A percentile compares a stretch with the other conserved stretches of the same genome.
Evolutionary conservation across 2,797 vertebrate species (phyloP).

Genomic region (Onychomys leucogaster): DNA sequence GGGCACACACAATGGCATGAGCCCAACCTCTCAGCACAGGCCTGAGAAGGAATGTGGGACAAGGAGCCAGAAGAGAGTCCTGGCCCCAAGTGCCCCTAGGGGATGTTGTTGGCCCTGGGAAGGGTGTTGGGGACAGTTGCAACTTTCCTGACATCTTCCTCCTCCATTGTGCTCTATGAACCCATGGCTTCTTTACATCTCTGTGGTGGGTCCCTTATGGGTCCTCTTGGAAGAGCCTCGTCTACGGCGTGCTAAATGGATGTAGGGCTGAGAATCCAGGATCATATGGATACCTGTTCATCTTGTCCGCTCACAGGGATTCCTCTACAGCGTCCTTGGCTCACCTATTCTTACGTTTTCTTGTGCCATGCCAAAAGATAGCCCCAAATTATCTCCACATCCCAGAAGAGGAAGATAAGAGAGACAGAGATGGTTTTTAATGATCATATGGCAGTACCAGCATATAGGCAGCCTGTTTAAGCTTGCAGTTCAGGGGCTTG

Average conservation of each 20-base stretch:
- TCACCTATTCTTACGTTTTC: neutral
- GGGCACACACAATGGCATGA: slow-evolving; percentile 69
- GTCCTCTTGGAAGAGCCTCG: neutral
- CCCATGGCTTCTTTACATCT: neutral
- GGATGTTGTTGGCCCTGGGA: neutral
- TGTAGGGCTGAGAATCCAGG: neutral
- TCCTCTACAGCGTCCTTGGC: neutral
- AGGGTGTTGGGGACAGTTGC: neutral
- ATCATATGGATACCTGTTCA: neutral
- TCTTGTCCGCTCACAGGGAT: neutral
- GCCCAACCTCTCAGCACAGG: slow-evolving; percentile 64
- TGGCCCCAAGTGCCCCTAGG: neutral
- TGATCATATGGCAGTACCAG: too few species aligned
- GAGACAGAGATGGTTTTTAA: neutral
- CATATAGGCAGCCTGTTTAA: neutral
- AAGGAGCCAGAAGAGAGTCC: neutral
- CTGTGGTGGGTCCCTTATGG: neutral
- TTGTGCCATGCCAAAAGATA: neutral
- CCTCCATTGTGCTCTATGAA: neutral
- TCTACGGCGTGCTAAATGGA: neutral
- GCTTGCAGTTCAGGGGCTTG: neutral
- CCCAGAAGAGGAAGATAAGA: neutral
- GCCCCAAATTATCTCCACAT: neutral
- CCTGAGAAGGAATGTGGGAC: slow-evolving; percentile 34
- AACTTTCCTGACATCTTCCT: neutral